Base-by-base conservation (phyloP, 2,113 vertebrate genomes). In the Labeo catla region DNA sequence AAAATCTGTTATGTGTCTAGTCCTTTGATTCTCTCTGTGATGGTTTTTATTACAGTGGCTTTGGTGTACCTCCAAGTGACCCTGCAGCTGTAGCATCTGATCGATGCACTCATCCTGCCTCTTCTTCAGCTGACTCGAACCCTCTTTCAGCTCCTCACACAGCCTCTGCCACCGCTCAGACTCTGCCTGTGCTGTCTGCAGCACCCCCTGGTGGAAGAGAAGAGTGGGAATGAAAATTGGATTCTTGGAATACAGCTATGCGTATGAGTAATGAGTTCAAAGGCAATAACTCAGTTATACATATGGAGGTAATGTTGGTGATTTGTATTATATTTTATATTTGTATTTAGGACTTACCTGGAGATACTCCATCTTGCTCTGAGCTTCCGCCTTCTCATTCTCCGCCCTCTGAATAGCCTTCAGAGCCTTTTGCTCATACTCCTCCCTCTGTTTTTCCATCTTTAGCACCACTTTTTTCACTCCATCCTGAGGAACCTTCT, bases 371-470 rank as follows among this genome's bases (percentile, higher is more conserved):
- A 97, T 93, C 66, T 94, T 93, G 91, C 89, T 93, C 86, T 97
- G 93, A 0, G 95, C 93, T 1, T 95, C 93, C 2, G 95, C 91
- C 89, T 96, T 98, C 74, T 98, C 96, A 80, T 96, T 94, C 50
- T 96, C 95, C 86, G 95, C 93, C 90, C 93, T 98, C 92, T 97
- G 96, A 80, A 98, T 92, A 7, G 95, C 93, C 7, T 94, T 93
- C 91, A 97, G 93, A 72, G 95, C 95, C 86, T 95, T 97, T 89
- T 97, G 95, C 88, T 98, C 96, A 0, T 96, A 98, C 76, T 90
- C 91, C 88, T 94, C 91, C 84, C 96, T 98, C 91, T 98, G 95
- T 87, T 96, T 96, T 93, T 99, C 97, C 97, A 98, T 97, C 89
- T 97, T 95, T 66, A 97, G 36, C 73, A 97, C 85, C 68, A 96